Conservation (phyloP, 2,797 vertebrate species). For the Helicolenus hilgendorfi region DNA sequence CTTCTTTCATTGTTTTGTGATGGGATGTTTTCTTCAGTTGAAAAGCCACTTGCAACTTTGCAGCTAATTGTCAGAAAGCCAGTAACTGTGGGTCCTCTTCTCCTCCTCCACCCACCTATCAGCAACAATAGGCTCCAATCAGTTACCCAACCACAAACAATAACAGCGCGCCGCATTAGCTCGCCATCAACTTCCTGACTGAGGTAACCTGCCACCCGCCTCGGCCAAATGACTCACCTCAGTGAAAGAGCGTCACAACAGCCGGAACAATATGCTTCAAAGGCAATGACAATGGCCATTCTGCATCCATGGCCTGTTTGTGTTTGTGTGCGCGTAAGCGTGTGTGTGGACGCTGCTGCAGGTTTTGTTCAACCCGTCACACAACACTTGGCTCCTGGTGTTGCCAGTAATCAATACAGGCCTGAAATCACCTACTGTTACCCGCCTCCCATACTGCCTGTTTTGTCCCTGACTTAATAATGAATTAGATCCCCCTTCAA, state of each 20-base stretch:
- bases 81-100: neutral
- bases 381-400: constrained; percentile 97
- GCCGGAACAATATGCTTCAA: constrained; percentile 58
- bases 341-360: constrained; percentile 87
- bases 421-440: constrained; percentile 97
- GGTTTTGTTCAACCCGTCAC: constrained; percentile 93
- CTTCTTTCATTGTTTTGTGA: neutral
- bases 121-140: constrained; percentile 37
- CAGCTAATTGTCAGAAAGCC: neutral
- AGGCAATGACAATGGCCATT: constrained; percentile 88
- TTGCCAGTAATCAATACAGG: constrained; percentile 99
- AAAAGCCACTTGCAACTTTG: constrained; percentile 11
- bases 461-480: constrained; percentile 99
- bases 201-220: constrained; percentile 62
- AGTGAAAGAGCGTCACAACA: constrained; percentile 67
- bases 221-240: constrained; percentile 78
- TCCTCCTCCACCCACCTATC: neutral
- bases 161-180: constrained; percentile 28
- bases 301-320: constrained; percentile 80
- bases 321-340: constrained; percentile 58
- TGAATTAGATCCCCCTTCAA: constrained; percentile 90
- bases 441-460: constrained; percentile 95
- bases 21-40: neutral
- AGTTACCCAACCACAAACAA: constrained; percentile 41
- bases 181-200: constrained; percentile 54